Percentiles rank a stretch among this genome's conserved stretches.
Evolutionary conservation across 2,888 invertebrate genomes (phyloP).

Genomic region (Pasiphila rectangulata): DNA sequence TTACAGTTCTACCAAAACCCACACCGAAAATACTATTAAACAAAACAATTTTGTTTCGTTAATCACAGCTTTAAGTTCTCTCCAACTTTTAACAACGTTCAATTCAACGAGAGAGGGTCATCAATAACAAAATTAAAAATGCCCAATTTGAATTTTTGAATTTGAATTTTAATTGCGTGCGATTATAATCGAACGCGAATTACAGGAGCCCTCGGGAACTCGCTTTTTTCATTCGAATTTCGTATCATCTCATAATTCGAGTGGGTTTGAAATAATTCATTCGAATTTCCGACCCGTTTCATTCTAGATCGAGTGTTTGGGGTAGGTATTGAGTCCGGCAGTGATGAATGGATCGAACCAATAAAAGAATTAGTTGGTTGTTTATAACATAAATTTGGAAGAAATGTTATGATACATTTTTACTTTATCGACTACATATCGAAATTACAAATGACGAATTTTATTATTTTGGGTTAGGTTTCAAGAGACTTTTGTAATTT

Average conservation of each 20-base stretch:
- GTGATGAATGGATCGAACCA: conserved; percentile 1
- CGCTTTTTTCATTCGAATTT: conserved; percentile 61
- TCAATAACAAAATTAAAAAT: conserved; percentile 80
- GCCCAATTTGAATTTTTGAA: conserved; percentile 78
- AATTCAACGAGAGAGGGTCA: conserved; percentile 69
- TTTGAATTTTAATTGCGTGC: conserved; percentile 79
- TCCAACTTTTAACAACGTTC: conserved; percentile 69
- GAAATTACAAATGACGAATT: too few species aligned
- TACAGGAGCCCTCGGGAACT: conserved; percentile 57
- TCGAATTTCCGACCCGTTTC: conserved; percentile 16
- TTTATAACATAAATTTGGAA: background rate
- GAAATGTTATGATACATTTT: background rate
- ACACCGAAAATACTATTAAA: conserved; percentile 47
- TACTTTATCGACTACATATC: background rate
- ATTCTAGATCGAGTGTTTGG: conserved; percentile 3
- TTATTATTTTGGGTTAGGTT: too few species aligned
- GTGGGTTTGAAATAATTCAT: conserved; percentile 22
- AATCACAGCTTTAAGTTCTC: conserved; percentile 54
- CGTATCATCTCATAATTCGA: conserved; percentile 53
- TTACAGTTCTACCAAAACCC: conserved; percentile 33
- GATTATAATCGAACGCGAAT: conserved; percentile 77
- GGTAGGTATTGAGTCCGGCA: conserved; percentile 5
- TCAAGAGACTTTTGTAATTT: too few species aligned
- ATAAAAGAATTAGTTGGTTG: too few species aligned
- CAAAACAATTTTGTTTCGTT: conserved; percentile 57